phyloP scores from a whole-genome alignment of 1,140 invertebrate genomes.

The Drosophila lowei region DNA sequence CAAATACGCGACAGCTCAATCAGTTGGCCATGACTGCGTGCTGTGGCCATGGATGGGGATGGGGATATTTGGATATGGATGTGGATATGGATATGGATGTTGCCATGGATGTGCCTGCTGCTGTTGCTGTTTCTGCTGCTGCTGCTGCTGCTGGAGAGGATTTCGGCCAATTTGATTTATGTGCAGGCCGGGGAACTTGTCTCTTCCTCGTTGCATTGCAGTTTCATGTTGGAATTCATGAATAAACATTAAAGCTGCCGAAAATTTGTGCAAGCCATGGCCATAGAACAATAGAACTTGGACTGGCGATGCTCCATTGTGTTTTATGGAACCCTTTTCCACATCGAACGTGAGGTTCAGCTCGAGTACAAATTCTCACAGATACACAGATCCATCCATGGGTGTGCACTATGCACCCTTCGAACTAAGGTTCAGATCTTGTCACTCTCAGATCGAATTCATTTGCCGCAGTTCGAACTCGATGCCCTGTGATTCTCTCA shows the following conservation, averaged over 20 bases:
- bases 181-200: constrained; percentile 42
- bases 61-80: constrained; percentile 7
- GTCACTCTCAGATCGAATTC: constrained; percentile 67
- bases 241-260: constrained; percentile 80
- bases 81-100: background rate
- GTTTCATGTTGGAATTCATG: constrained; percentile 80
- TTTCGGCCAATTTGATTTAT: constrained; percentile 75
- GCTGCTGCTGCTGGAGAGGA: constrained; percentile 18
- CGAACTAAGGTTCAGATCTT: constrained; percentile 18
- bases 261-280: constrained; percentile 58
- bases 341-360: constrained; percentile 71
- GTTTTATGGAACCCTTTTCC: constrained; percentile 63
- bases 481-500: constrained; percentile 21
- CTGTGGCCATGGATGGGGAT: constrained; percentile 43
- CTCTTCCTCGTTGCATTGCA: constrained; percentile 74
- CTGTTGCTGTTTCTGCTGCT: constrained; percentile 3
- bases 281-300: constrained; percentile 61
- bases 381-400: constrained; percentile 31
- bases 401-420: constrained; percentile 22
- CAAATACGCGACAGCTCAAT: constrained; percentile 79
- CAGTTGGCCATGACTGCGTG: constrained; percentile 78
- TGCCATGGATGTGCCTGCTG: constrained; percentile 4
- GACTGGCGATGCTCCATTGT: constrained; percentile 70
- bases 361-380: constrained; percentile 57
- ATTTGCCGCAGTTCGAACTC: constrained; percentile 19